Conservation (phyloP, 2,113 vertebrate species). For the Hydrochoerus hydrochaeris region DNA sequence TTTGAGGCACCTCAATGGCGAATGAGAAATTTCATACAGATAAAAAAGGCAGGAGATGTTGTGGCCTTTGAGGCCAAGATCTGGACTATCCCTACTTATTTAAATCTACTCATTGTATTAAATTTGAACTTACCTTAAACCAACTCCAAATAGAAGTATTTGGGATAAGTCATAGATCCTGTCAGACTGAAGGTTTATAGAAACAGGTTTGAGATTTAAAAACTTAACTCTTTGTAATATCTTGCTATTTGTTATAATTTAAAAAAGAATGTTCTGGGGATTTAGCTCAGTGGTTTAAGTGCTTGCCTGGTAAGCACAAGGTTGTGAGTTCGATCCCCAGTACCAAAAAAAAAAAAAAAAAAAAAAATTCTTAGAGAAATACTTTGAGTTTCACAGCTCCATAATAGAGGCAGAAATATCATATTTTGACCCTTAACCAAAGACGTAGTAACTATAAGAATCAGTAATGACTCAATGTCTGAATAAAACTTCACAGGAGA, state of each 20-base stretch:
- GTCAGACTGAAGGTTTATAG: neutral
- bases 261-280: neutral
- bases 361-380: neutral
- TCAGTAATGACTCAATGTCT: neutral
- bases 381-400: neutral
- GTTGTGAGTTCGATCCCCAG: too few relatives aligned
- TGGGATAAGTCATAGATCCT: neutral
- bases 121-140: neutral
- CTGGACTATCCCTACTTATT: neutral
- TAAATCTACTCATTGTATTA: neutral
- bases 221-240: neutral
- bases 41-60: neutral
- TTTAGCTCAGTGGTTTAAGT: too few relatives aligned
- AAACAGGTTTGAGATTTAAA: conserved; percentile 19
- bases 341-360: too few relatives aligned
- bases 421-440: neutral
- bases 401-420: neutral
- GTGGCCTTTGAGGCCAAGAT: neutral
- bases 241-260: neutral
- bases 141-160: neutral
- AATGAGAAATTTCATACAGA: neutral
- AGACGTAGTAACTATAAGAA: too few relatives aligned
- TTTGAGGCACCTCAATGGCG: neutral
- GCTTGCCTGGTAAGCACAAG: too few relatives aligned
- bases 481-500: neutral